These are phyloP conservation scores for Penaeus chinensis DNA, from an alignment of 1,140 invertebrate species.

Conservation along the genomic window DNA sequence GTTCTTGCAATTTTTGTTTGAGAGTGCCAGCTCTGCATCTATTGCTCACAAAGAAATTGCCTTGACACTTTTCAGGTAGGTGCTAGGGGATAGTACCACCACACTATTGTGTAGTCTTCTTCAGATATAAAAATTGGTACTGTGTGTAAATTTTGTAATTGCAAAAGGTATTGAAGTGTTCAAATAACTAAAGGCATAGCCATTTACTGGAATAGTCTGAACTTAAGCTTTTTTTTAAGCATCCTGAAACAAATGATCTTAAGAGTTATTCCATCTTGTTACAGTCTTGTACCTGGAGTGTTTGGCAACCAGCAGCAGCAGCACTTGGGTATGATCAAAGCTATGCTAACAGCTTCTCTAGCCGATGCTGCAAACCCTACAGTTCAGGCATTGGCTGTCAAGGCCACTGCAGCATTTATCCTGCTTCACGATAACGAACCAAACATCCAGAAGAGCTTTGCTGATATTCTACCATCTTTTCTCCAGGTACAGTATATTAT, in stretches of 20 bases:
- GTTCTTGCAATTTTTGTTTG: conserved; percentile 95
- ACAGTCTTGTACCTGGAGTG: conserved; percentile 90
- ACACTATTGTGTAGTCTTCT: not conserved
- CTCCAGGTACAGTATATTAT: conserved; percentile 72
- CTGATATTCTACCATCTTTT: conserved; percentile 83
- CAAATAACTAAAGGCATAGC: no score
- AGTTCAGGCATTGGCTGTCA: conserved; percentile 68
- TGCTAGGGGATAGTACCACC: conserved; percentile 72
- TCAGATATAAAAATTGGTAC: not conserved
- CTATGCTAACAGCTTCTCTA: conserved; percentile 89
- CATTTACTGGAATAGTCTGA: no score
- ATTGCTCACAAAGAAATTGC: conserved; percentile 91
- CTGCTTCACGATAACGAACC: conserved; percentile 90
- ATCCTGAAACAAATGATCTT: no score
- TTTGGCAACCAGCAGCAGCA: conserved; percentile 95
- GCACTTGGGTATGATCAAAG: conserved; percentile 93
- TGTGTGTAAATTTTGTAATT: not conserved
- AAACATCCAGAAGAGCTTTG: conserved; percentile 87
- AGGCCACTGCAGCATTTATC: conserved; percentile 84
- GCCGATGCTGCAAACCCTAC: conserved; percentile 71
- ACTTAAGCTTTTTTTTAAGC: no score
- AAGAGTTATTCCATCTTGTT: conserved; percentile 61
- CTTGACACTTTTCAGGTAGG: conserved; percentile 91
- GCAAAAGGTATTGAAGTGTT: no score
- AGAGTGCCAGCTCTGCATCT: conserved; percentile 87